Evolutionary conservation across 2,113 vertebrate genomes (phyloP), one percentile per base, ranked within the genome.

Genomic region (Syrrhaptes paradoxus): DNA sequence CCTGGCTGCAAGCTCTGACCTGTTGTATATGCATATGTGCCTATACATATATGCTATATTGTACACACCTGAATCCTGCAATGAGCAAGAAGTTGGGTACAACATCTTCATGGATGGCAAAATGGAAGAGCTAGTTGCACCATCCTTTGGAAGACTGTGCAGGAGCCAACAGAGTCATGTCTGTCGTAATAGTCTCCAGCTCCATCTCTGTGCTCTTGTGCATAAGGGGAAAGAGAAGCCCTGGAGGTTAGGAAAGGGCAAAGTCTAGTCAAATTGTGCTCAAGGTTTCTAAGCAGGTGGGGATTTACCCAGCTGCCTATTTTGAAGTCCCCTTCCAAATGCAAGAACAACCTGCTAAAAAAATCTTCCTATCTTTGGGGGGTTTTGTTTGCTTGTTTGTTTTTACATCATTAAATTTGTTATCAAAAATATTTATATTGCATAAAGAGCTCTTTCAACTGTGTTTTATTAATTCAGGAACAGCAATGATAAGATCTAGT

Each of bases 401-500:
- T 93, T 95, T 91, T 88, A 24, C n/a, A 59, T 26, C 45, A 68
- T 74, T 38, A 93, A 74, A 79, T 93, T 55, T 83, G 31, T 77
- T 87, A 91, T n/a, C 51, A 82, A 51, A 93, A 76, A 83, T 3
- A 73, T 73, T 85, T 93, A 28, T 59, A 14, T 71, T 83, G 43
- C 82, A 84, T 55, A 67, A 80, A 89, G 20, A 5, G 0, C 29
- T 94, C 46, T 91, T 90, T 94, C 78, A 87, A 83, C 79, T 80
- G 55, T 51, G 31, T 73, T 93, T 75, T 79, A 80, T 91, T 96
- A 87, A 74, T 84, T 95, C 67, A 63, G 85, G 34, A 92, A 86
- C n/a, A 34, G 43, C 49, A 85, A 49, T 59, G 74, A 85, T 91
- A 93, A 91, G 62, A 87, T 93, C 87, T 85, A 58, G 43, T 77